Conservation (phyloP, 2,888 invertebrate genomes). For the Dryomyza anilis region DNA sequence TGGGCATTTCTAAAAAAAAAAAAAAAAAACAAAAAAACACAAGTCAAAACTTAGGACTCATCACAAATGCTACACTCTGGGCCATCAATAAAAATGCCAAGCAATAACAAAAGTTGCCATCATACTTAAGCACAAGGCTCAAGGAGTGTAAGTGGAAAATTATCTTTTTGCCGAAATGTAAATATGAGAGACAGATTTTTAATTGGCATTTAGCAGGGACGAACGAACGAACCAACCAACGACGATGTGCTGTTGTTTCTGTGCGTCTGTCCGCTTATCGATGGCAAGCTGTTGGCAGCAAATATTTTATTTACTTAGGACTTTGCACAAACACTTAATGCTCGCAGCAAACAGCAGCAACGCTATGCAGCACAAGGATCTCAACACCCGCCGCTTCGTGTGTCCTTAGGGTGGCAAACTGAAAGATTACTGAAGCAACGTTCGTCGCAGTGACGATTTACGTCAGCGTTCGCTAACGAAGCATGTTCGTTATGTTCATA, state of each 20-base stretch:
- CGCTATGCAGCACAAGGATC: not conserved
- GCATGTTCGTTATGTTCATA: not conserved
- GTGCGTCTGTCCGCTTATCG: too few relatives aligned
- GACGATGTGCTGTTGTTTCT: too few relatives aligned
- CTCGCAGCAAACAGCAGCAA: not conserved
- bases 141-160: not conserved
- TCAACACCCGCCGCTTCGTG: not conserved
- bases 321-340: slow-evolving; percentile 4
- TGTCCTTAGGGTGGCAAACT: too few relatives aligned
- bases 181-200: not conserved
- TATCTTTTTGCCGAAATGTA: not conserved
- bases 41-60: too few relatives aligned
- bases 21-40: too few relatives aligned
- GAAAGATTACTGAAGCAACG: not conserved
- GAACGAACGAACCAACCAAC: too few relatives aligned
- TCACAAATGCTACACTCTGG: too few relatives aligned
- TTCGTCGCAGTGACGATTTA: not conserved
- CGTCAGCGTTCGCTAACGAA: not conserved
- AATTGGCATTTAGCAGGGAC: not conserved
- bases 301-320: slow-evolving; percentile 6
- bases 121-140: not conserved
- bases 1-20: not conserved
- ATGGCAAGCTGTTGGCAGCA: not conserved
- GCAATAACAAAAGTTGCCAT: not conserved
- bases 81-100: not conserved